A percentile compares a stretch with the other conserved stretches of the same genome.
phyloP scores from a whole-genome alignment of 2,888 invertebrate species.

The Pomacea canaliculata region DNA sequence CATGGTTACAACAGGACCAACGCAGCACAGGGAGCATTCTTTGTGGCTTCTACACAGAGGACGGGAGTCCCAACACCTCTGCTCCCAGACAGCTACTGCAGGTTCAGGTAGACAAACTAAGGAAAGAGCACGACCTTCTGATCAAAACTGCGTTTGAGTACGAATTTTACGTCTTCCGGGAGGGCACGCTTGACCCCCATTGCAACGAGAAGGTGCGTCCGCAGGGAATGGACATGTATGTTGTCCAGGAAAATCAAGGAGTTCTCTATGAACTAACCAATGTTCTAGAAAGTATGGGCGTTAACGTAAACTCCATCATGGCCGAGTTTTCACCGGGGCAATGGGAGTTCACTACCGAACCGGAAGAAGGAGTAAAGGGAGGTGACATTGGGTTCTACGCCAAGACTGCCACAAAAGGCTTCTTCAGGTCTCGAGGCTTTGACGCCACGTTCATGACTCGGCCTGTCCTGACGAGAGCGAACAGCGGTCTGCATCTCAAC shows the following conservation, averaged over 20 bases:
- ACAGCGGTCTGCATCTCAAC: conserved; percentile 17
- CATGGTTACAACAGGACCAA: conserved; percentile 3
- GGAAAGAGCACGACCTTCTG: conserved; percentile 3
- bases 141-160: conserved; percentile 17
- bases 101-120: background rate
- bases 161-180: conserved; percentile 14
- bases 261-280: conserved; percentile 1
- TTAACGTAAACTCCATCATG: background rate
- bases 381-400: conserved; percentile 13
- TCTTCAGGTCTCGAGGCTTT: conserved; percentile 3
- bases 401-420: conserved; percentile 16
- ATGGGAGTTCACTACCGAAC: conserved; percentile 14
- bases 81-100: conserved; percentile 15
- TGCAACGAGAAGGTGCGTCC: background rate
- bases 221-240: background rate
- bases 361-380: conserved; percentile 5
- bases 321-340: conserved; percentile 6
- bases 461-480: background rate
- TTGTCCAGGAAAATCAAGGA: background rate
- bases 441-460: conserved; percentile 17
- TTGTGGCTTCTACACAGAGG: conserved; percentile 11
- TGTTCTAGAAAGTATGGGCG: background rate
- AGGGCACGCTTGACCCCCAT: conserved; percentile 7
- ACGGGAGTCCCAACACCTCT: conserved; percentile 1
- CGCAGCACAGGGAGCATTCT: conserved; percentile 1